Evolutionary conservation across 2,888 invertebrate genomes (phyloP).

Genomic region (Brachynemurus nebulosus): DNA sequence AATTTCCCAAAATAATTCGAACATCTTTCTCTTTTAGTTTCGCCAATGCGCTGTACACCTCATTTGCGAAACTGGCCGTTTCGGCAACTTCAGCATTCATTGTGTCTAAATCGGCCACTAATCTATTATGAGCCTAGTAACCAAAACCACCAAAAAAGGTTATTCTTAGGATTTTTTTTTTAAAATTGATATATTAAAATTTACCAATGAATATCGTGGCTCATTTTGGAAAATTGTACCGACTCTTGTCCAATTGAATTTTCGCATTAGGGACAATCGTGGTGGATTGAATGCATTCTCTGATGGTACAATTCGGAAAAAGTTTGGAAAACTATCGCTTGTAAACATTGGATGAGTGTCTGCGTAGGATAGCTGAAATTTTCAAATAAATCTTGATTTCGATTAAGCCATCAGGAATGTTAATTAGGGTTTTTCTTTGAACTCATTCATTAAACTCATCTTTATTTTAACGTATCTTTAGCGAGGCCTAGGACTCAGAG

Average conservation of each 20-base stretch:
- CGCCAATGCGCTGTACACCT: constrained; percentile 62
- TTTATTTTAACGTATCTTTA: too few relatives aligned
- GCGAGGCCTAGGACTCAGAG: too few relatives aligned
- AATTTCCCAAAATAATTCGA: constrained; percentile 89
- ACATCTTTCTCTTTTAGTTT: constrained; percentile 85
- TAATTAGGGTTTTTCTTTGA: too few relatives aligned
- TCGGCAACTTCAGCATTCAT: constrained; percentile 71
- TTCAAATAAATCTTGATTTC: too few relatives aligned
- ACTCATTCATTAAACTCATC: too few relatives aligned
- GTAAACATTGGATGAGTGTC: constrained; percentile 98
- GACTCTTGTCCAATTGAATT: constrained; percentile 95
- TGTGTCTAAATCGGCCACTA: constrained; percentile 73
- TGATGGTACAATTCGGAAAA: constrained; percentile 92
- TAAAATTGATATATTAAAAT: too few relatives aligned
- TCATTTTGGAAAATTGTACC: constrained; percentile 96
- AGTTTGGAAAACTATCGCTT: constrained; percentile 85
- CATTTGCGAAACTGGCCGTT: constrained; percentile 84
- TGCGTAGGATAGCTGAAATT: constrained; percentile 78
- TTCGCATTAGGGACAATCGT: constrained; percentile 68
- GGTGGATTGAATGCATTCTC: constrained; percentile 94
- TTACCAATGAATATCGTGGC: constrained; percentile 79
- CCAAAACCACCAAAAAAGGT: too few relatives aligned
- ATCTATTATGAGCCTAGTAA: constrained; percentile 75
- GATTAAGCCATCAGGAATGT: too few relatives aligned
- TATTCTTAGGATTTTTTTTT: too few relatives aligned